Evolutionary conservation across 2,888 invertebrate species (phyloP).

Genomic region (Macrophya alboannulata): DNA sequence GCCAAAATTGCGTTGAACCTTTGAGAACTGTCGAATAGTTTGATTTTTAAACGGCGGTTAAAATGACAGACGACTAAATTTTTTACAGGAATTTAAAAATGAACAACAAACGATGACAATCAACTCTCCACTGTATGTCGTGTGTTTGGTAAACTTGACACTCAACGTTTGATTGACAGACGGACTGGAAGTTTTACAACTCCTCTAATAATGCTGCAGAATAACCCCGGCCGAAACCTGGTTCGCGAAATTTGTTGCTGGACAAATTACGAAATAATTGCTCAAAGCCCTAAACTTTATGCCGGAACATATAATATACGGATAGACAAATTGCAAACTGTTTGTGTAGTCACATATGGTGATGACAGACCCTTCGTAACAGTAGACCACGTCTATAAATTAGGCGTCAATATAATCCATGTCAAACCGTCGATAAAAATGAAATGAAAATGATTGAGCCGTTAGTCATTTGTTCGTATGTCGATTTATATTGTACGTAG

Average conservation of each 20-base stretch:
- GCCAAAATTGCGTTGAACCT: background rate
- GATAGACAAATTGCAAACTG: background rate
- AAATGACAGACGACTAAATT: background rate
- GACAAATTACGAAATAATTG: slow-evolving; percentile 23
- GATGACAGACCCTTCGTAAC: background rate
- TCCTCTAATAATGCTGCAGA: background rate
- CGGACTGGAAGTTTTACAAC: background rate
- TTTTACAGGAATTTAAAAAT: background rate
- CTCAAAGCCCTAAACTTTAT: background rate
- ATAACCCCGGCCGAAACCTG: background rate
- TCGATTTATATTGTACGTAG: background rate
- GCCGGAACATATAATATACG: background rate
- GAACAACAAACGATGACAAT: background rate
- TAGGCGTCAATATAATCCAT: background rate
- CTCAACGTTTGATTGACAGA: background rate
- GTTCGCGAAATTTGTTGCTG: background rate
- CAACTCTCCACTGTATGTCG: background rate
- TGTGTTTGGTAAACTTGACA: background rate
- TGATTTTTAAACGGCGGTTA: background rate
- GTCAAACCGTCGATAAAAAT: slow-evolving; percentile 18
- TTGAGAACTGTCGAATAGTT: background rate
- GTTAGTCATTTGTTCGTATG: background rate
- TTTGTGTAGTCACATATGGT: background rate
- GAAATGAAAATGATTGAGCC: background rate
- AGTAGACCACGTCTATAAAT: background rate